Evolutionary conservation across 2,113 vertebrate genomes (phyloP).

Genomic region (Heliornis fulica): DNA sequence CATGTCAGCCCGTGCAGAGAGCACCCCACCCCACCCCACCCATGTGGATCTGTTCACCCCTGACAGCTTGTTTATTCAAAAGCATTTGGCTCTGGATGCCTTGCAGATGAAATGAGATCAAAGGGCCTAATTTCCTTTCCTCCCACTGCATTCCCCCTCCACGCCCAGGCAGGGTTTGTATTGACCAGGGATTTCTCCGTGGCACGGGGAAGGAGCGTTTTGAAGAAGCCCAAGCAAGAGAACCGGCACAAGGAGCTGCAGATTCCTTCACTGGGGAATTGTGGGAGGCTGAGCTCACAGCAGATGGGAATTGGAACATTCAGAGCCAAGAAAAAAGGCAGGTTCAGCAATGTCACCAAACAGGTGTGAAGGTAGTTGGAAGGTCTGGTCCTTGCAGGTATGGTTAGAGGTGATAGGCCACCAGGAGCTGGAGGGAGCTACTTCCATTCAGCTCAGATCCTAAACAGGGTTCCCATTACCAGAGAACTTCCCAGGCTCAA

Average conservation of each 20-base stretch:
- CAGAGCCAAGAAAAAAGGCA: not conserved
- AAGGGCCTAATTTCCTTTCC: not conserved
- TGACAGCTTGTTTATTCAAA: constrained; percentile 26
- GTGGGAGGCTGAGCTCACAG: not conserved
- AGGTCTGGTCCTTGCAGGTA: not conserved
- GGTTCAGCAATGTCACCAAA: not conserved
- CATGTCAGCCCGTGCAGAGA: not conserved
- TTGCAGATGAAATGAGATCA: constrained; percentile 38
- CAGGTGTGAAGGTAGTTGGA: not conserved
- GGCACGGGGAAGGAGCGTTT: rapidly evolving
- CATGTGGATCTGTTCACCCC: not conserved
- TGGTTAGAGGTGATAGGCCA: not conserved
- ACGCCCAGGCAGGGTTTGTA: not conserved
- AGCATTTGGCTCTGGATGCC: not conserved
- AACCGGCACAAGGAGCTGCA: not conserved
- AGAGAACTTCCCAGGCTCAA: not conserved
- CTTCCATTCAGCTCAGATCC: not conserved
- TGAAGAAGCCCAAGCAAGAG: not conserved
- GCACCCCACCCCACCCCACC: not conserved
- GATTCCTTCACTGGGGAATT: not conserved
- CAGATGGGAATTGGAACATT: not conserved
- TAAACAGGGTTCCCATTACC: not conserved
- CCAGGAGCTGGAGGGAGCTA: not conserved
- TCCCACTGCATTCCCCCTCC: not conserved
- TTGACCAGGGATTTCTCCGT: not conserved